Percentiles rank a stretch among this genome's conserved stretches.
phyloP scores from a whole-genome alignment of 2,888 invertebrate species.

The Bellardia bayeri region DNA sequence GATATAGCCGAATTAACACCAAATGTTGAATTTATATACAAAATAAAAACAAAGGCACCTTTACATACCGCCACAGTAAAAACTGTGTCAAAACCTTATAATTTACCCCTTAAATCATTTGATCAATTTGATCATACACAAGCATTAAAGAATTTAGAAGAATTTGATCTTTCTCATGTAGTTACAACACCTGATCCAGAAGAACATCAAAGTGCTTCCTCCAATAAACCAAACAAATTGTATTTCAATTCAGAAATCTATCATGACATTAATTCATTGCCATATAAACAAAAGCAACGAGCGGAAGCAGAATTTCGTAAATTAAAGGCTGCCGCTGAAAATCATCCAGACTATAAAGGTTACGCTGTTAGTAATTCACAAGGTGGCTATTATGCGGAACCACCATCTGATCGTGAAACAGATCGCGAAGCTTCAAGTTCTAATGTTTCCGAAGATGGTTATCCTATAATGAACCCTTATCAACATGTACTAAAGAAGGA shows the following conservation, averaged over 20 bases:
- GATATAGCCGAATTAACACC: constrained; percentile 80
- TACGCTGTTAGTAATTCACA: constrained; percentile 71
- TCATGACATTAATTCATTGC: constrained; percentile 83
- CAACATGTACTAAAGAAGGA: constrained; percentile 82
- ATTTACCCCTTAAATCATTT: constrained; percentile 77
- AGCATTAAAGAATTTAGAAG: constrained; percentile 82
- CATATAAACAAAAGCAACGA: constrained; percentile 79
- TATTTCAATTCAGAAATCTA: constrained; percentile 84
- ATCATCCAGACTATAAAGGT: constrained; percentile 80
- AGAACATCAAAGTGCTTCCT: constrained; percentile 72
- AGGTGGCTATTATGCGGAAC: constrained; percentile 81
- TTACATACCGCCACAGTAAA: constrained; percentile 82
- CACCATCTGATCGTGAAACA: constrained; percentile 75
- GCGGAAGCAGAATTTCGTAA: constrained; percentile 75
- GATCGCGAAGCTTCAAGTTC: constrained; percentile 57
- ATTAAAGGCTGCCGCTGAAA: constrained; percentile 74
- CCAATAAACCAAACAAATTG: constrained; percentile 79
- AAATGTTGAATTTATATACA: constrained; percentile 83
- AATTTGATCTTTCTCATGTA: constrained; percentile 82
- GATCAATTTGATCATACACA: constrained; percentile 83
- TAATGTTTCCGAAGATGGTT: constrained; percentile 78
- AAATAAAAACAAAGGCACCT: constrained; percentile 82
- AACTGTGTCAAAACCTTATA: constrained; percentile 81
- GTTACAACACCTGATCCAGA: constrained; percentile 78
- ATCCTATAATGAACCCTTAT: constrained; percentile 81